Conservation (phyloP, 1,140 invertebrate genomes). For the Aphelinus certus region DNA sequence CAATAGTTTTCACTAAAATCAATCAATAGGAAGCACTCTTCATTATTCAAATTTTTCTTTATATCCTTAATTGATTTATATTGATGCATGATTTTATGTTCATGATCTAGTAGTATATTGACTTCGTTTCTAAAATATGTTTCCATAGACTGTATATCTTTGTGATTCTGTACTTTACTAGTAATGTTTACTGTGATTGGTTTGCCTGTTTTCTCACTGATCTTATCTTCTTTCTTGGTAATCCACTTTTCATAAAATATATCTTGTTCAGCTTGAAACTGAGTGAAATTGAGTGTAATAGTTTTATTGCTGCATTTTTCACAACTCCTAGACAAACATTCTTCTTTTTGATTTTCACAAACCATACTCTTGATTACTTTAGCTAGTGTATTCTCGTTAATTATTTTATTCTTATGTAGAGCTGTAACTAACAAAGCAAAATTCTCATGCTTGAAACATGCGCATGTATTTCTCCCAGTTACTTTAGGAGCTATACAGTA, state of each 20-base stretch:
- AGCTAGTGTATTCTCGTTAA: neutral
- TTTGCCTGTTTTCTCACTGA: neutral
- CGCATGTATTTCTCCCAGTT: neutral
- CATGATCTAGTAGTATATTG: constrained; percentile 35
- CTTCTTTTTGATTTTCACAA: neutral
- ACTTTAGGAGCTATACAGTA: constrained; percentile 6
- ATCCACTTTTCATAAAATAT: neutral
- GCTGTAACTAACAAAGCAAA: neutral
- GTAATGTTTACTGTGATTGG: neutral
- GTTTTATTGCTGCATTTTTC: neutral
- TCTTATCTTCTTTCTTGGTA: neutral
- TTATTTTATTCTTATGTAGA: neutral
- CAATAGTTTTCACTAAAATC: constrained; percentile 56
- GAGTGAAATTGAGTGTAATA: neutral
- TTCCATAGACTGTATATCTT: neutral
- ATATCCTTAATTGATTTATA: constrained; percentile 36
- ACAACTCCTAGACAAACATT: constrained; percentile 5
- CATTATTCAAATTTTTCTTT: constrained; percentile 17
- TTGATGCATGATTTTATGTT: constrained; percentile 39
- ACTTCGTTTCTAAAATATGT: neutral
- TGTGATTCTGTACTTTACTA: neutral
- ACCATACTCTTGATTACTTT: neutral
- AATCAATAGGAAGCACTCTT: constrained; percentile 33
- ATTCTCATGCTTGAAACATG: constrained; percentile 15
- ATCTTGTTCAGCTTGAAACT: neutral